Percentiles rank a stretch among this genome's conserved stretches.
phyloP scores from a whole-genome alignment of 2,888 invertebrate species.

The Cylindroiulus punctatus region DNA sequence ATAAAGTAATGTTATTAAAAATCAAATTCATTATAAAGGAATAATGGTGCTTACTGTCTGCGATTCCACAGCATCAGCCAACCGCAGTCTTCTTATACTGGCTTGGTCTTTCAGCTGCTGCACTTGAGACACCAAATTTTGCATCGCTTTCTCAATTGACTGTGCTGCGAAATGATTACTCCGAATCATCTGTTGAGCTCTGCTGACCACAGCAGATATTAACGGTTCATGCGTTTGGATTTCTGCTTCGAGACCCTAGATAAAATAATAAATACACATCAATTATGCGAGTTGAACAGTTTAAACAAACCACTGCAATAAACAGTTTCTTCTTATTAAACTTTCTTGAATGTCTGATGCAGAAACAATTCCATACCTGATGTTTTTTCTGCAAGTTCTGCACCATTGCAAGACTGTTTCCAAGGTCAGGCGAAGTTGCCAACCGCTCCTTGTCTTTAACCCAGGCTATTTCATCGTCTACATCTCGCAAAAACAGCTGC shows the following conservation, averaged over 20 bases:
- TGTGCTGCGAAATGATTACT: constrained; percentile 86
- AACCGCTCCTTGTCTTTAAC: constrained; percentile 79
- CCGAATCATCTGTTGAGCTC: constrained; percentile 82
- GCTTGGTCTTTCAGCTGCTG: constrained; percentile 78
- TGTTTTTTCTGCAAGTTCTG: constrained; percentile 94
- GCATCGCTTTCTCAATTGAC: constrained; percentile 76
- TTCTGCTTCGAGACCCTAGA: constrained; percentile 83
- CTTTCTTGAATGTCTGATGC: neutral
- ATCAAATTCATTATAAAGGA: neutral
- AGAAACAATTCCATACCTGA: constrained; percentile 67
- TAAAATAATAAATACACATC: constrained; percentile 53
- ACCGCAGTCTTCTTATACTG: constrained; percentile 75
- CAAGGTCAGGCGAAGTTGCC: constrained; percentile 78
- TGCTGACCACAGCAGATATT: constrained; percentile 76
- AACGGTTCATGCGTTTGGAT: constrained; percentile 86
- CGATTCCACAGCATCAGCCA: constrained; percentile 84
- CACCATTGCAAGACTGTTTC: constrained; percentile 75
- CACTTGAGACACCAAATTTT: constrained; percentile 76
- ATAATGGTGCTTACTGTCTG: constrained; percentile 73
- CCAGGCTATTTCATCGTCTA: constrained; percentile 94
- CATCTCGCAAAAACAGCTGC: constrained; percentile 90
- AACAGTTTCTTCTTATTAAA: too few relatives aligned
- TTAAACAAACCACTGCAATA: neutral
- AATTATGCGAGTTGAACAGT: neutral
- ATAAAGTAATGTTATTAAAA: neutral